Base-by-base conservation (phyloP, 1,140 invertebrate species). In the Drosophila virilis region DNA sequence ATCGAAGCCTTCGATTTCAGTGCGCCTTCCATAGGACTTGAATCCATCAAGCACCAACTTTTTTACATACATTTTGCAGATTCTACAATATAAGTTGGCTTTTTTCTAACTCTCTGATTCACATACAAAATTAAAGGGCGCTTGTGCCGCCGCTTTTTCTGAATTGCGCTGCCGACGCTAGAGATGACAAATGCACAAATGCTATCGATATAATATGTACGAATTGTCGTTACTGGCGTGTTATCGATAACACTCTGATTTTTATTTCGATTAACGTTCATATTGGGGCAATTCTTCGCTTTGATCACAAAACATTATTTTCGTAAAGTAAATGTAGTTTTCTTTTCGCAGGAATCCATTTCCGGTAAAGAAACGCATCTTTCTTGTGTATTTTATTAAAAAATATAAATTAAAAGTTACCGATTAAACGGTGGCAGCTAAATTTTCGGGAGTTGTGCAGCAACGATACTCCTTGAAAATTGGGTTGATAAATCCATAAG, bases 11-110 rank as follows among this genome's bases (percentile, higher is more conserved):
- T 95, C 95, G n/a, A 99, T 96, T 93, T 98, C 97, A 0, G 98
- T 98, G 82, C 97, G 94, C 77, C 97, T 96, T 0, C 98, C 98
- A 83, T 99, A 99, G 0, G 98, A 99, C 93, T 99, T 99, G 91
- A 99, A 99, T 66, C 99, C 99, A 88, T 99, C 99, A 9, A 99
- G 93, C 13, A 98, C 94, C 73, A 99, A 96, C 7, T 96, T 97
- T 92, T 99, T 99, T 10, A 99, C 96, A 92, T 97, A 96, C 99
- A 99, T 99, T 90, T 92, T 62, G 1, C 6, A 35, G 0, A 6
- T n/a, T 13, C 22, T 42, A 17, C 12, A 32, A 35, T 33, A 4
- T 8, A n/a, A 52, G 15, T 7, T 0, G 17, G 1, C 4, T n/a
- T 12, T 42, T 22, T 1, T 13, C n/a, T n/a, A 28, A 50, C 40